A percentile compares a stretch with the other conserved stretches of the same genome.
Evolutionary conservation across 1,140 invertebrate species (phyloP).

Genomic region (Nebria ingens): DNA sequence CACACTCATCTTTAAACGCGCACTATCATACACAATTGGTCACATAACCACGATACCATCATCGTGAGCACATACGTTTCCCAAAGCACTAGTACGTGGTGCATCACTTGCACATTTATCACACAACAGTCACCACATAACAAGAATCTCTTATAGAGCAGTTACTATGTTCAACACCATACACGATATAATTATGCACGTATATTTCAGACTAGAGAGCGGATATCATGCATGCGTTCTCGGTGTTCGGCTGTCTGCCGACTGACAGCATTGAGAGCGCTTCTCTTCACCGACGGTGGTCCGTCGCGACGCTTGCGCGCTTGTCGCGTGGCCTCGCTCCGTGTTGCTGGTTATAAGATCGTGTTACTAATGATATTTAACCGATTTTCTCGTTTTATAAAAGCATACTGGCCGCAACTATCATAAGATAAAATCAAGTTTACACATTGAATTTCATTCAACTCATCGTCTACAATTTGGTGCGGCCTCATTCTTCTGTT

Average conservation of each 20-base stretch:
- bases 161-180: too few relatives aligned
- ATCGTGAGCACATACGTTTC: neutral
- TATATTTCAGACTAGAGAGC: neutral
- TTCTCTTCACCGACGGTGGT: neutral
- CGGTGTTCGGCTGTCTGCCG: neutral
- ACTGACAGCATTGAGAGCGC: neutral
- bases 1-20: neutral
- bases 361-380: conserved; percentile 11
- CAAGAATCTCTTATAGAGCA: too few relatives aligned
- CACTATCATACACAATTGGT: neutral
- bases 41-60: neutral
- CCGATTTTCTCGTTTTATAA: conserved; percentile 10
- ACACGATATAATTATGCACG: too few relatives aligned
- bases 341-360: conserved; percentile 6
- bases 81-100: neutral
- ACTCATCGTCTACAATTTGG: neutral
- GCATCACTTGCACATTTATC: too few relatives aligned
- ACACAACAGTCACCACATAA: too few relatives aligned
- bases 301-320: neutral
- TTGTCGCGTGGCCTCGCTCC: neutral
- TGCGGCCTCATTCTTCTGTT: neutral
- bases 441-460: neutral
- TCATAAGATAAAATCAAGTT: conserved; percentile 7
- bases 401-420: conserved; percentile 1
- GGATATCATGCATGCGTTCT: neutral